Percentiles rank a stretch among this genome's conserved stretches.
These are phyloP conservation scores for Astyanax mexicanus DNA, from an alignment of 2,797 vertebrate species.

Conservation along the genomic window DNA sequence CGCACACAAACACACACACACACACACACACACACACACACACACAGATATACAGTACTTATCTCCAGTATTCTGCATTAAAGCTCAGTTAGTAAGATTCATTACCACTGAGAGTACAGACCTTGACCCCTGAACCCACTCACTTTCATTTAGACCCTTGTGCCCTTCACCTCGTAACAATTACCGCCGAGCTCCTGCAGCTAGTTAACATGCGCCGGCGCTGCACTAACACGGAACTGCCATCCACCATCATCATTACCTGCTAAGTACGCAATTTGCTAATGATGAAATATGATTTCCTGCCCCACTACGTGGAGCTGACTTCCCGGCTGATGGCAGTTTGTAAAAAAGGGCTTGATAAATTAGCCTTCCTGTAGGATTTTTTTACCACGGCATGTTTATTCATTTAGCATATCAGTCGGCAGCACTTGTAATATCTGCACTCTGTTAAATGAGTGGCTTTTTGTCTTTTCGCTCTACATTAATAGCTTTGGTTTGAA, in stretches of 20 bases:
- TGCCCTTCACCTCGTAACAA: slow-evolving; percentile 32
- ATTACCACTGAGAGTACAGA: slow-evolving; percentile 16
- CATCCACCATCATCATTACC: slow-evolving; percentile 48
- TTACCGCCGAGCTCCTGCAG: slow-evolving; percentile 16
- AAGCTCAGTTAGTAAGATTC: neutral
- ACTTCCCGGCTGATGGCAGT: slow-evolving; percentile 37
- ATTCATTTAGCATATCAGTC: neutral
- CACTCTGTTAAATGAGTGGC: neutral
- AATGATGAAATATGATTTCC: slow-evolving; percentile 53
- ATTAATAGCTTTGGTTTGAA: slow-evolving; percentile 20
- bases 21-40: neutral
- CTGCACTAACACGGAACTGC: slow-evolving; percentile 7
- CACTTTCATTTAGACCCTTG: slow-evolving; percentile 20
- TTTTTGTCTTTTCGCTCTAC: neutral
- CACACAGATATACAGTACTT: slow-evolving; percentile 1
- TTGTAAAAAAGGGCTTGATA: neutral
- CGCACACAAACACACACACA: slow-evolving; percentile 12
- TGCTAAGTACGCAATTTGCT: slow-evolving; percentile 46
- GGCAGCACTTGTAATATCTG: neutral
- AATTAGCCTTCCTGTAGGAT: neutral
- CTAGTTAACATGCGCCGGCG: slow-evolving; percentile 45
- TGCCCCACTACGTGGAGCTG: slow-evolving; percentile 10
- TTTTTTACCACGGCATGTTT: neutral
- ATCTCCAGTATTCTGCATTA: neutral
- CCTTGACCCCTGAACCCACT: slow-evolving; percentile 29